Evolutionary conservation across 2,888 invertebrate genomes (phyloP).

Genomic region (Synergus itoensis): DNA sequence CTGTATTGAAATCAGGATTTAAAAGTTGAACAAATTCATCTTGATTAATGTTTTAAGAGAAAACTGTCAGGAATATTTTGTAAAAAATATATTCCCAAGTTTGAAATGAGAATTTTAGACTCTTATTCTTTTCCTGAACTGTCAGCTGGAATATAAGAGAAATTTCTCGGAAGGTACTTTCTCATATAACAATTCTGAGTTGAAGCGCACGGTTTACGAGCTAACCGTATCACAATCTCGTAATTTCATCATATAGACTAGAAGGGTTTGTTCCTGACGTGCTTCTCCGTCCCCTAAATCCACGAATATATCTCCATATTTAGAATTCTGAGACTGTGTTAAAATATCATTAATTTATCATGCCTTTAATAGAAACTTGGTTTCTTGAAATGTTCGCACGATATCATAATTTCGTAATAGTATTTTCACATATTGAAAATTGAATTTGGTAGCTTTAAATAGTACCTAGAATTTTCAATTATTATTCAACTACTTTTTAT

Average conservation of each 20-base stretch:
- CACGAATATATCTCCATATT: conserved; percentile 21
- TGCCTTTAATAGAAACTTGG: background rate
- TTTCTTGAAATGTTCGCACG: background rate
- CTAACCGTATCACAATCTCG: conserved; percentile 3
- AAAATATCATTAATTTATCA: background rate
- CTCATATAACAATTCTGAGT: conserved; percentile 7
- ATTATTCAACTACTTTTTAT: no score
- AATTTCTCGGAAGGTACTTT: background rate
- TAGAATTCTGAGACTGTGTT: conserved; percentile 13
- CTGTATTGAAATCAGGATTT: no score
- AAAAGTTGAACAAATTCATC: no score
- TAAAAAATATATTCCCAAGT: background rate
- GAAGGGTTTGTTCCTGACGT: conserved; percentile 2
- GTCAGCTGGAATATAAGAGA: background rate
- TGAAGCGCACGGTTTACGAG: background rate
- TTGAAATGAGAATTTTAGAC: background rate
- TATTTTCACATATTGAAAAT: no score
- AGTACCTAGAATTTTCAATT: no score
- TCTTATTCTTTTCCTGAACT: background rate
- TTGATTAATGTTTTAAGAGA: no score
- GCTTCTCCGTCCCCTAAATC: background rate
- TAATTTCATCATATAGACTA: conserved; percentile 29
- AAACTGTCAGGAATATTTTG: background rate
- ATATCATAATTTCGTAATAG: background rate
- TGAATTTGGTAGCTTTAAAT: no score